Conservation (phyloP, 2,113 vertebrate species). For the Pluvialis apricaria region DNA sequence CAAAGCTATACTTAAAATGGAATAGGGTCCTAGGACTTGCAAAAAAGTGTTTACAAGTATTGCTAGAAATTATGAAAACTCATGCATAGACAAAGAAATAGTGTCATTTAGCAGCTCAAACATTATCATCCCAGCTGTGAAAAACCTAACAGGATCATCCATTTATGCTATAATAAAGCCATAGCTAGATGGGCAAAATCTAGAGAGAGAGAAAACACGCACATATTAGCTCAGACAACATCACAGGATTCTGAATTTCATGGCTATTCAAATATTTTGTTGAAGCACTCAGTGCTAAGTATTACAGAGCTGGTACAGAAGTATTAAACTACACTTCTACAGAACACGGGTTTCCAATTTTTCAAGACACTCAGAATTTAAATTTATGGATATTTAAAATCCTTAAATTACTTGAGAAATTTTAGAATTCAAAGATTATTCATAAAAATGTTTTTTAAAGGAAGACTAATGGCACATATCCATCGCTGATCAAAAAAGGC, state of each 20-base stretch:
- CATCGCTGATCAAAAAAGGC: background rate
- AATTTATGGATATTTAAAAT: background rate
- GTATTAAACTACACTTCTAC: background rate
- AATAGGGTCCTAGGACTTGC: background rate
- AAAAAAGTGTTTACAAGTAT: background rate
- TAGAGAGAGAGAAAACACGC: rapidly evolving
- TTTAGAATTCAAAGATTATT: background rate
- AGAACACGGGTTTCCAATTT: background rate
- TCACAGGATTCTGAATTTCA: background rate
- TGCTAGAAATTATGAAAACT: background rate
- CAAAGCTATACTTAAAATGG: background rate
- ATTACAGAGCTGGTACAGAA: background rate
- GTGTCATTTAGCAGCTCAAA: background rate
- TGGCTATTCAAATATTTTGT: background rate
- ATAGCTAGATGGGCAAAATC: background rate
- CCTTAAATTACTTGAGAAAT: rapidly evolving
- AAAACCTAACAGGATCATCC: background rate
- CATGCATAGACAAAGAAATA: background rate
- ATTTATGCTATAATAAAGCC: background rate
- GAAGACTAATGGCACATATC: background rate
- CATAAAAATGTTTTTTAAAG: background rate
- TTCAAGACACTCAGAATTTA: background rate
- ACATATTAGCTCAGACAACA: background rate
- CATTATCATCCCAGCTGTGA: background rate
- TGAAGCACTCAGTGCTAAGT: background rate